phyloP scores from a whole-genome alignment of 2,113 vertebrate genomes.

The Chrysemys picta region DNA sequence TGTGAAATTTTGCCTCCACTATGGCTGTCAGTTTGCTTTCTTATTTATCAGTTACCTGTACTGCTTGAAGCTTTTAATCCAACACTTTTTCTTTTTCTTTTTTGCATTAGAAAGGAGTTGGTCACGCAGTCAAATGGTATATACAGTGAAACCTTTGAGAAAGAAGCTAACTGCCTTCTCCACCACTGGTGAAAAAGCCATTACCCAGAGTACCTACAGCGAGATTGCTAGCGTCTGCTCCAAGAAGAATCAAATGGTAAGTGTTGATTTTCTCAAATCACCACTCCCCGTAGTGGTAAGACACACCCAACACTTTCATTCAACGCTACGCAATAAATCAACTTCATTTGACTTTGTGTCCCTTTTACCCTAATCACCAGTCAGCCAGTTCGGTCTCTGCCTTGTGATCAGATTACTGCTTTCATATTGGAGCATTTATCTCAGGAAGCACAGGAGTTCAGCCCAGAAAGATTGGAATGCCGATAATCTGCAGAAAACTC shows the following conservation, averaged over 20 bases:
- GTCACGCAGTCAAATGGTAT: background rate
- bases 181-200: background rate
- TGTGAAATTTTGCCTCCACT: background rate
- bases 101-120: background rate
- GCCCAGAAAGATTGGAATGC: background rate
- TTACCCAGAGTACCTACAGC: background rate
- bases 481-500: background rate
- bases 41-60: background rate
- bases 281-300: fast-evolving
- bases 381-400: background rate
- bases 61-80: background rate
- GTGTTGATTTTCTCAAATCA: background rate
- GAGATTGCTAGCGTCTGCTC: background rate
- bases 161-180: background rate
- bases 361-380: background rate
- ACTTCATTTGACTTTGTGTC: background rate
- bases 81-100: background rate
- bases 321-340: background rate
- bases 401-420: background rate
- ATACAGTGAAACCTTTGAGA: background rate
- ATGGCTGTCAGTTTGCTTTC: background rate
- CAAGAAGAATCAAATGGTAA: background rate
- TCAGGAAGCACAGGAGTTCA: background rate
- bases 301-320: background rate
- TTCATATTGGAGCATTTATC: background rate